These are phyloP conservation scores for Luperina nickerlii DNA, from an alignment of 2,888 invertebrate genomes.

Conservation along the genomic window DNA sequence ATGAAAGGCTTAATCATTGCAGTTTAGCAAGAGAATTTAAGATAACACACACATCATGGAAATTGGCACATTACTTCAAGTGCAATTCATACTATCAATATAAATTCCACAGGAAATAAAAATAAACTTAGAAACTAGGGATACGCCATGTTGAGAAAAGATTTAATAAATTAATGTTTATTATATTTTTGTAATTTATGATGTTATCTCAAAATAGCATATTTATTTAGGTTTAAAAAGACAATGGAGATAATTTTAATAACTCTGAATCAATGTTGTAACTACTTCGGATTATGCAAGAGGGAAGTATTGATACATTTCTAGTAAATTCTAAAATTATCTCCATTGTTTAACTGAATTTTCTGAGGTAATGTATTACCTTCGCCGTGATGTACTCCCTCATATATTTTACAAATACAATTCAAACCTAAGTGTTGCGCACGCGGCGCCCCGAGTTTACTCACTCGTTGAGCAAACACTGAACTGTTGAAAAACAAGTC, in stretches of 20 bases:
- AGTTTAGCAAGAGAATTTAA: conserved; percentile 82
- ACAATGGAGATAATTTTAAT: conserved; percentile 81
- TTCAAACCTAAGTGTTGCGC: conserved; percentile 90
- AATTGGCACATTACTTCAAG: conserved; percentile 72
- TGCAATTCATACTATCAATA: conserved; percentile 77
- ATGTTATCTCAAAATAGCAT: conserved; percentile 78
- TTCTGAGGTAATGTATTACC: conserved; percentile 89
- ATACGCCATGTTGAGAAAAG: conserved; percentile 80
- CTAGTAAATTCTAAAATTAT: conserved; percentile 66
- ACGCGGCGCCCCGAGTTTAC: conserved; percentile 90
- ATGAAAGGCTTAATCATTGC: conserved; percentile 57
- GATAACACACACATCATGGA: conserved; percentile 59
- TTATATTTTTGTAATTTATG: conserved; percentile 9
- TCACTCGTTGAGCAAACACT: conserved; percentile 90
- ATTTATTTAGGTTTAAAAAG: conserved; percentile 71
- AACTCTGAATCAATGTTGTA: conserved; percentile 28
- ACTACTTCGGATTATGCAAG: conserved; percentile 3
- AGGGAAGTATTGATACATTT: conserved; percentile 2
- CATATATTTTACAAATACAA: conserved; percentile 89
- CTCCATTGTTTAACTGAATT: conserved; percentile 83
- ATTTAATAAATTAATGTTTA: conserved; percentile 28
- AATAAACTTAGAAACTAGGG: conserved; percentile 73
- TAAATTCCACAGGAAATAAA: conserved; percentile 83
- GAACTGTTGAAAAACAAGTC: conserved; percentile 90
- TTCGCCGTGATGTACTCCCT: conserved; percentile 88